Base-by-base conservation (phyloP, 2,113 vertebrate genomes). In the Apaloderma vittatum region DNA sequence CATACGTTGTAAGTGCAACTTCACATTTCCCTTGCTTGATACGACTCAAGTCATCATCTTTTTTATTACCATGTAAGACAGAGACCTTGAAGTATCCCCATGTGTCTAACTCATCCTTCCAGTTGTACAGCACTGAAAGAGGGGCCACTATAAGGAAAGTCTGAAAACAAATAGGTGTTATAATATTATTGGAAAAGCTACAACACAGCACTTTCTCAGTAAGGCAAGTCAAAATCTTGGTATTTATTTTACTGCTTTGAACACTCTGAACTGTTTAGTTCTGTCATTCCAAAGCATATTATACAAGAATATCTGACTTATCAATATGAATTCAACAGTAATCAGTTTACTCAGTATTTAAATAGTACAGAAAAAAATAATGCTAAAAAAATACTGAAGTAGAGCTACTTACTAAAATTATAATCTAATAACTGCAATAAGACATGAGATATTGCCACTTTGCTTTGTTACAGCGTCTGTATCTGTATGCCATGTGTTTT, bases 71-170 rank as follows among this genome's bases (percentile, higher is more conserved):
- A 27, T 99, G 99, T 78, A 99, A 98, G 65, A 99, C 70, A 78
- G 93, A 98, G 32, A 98, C 96, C 95, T 97, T 99, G 88, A 99
- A 99, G 97, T 99, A 98, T 30, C 99, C 99, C 99, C 99, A 99
- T 2, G 99, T 99, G 45, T 99, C 99, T 93, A 99, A 93, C 87
- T 99, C 99, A 97, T 99, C 99, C 92, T 98, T 99, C 99, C 99
- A 99, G 95, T 99, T 99, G 91, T 99, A 99, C 48, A 99, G 98
- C 75, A 99, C 98, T 87, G 99, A 99, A 93, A 99, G 98, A 16
- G 99, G 99, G 32, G 99, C 98, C 93, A 99, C 99, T 94, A 99
- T 98, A 43, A 99, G 98, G 85, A 99, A 99, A 83, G 98, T 98
- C 99, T 99, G 88, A 84, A 96, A 97, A 81, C 16, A 93, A 93